phyloP scores from a whole-genome alignment of 1,140 invertebrate species.

The Copidosoma floridanum region DNA sequence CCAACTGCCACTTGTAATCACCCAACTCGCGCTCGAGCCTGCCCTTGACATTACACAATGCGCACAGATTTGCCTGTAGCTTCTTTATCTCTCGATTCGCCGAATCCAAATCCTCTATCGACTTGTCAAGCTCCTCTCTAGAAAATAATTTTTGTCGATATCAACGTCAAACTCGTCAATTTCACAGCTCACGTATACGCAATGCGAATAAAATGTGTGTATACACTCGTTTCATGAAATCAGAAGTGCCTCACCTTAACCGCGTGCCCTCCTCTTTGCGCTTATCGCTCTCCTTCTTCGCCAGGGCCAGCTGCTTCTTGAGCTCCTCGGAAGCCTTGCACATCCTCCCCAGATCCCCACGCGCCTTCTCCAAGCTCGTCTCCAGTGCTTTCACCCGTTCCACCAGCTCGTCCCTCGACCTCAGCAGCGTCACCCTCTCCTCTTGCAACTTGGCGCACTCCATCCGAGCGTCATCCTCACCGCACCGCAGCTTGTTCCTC shows the following conservation, averaged over 20 bases:
- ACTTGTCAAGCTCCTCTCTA: neutral
- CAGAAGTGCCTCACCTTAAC: no score
- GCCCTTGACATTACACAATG: no score
- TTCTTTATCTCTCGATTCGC: neutral
- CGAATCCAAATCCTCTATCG: neutral
- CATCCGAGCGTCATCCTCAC: neutral
- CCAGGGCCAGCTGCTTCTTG: no score
- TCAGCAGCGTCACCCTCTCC: neutral
- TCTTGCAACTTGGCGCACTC: neutral
- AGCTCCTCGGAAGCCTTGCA: no score
- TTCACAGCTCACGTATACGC: no score
- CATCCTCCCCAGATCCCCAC: neutral
- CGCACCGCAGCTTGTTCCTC: constrained; percentile 3
- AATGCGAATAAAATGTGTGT: no score
- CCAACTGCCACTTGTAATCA: constrained; percentile 12
- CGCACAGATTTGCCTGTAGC: neutral
- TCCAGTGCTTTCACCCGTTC: constrained; percentile 14
- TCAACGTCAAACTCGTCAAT: no score
- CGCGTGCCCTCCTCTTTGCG: neutral
- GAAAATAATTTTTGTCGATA: no score
- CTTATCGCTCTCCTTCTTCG: neutral
- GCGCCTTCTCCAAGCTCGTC: neutral
- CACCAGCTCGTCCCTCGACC: constrained; percentile 12
- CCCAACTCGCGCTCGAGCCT: constrained; percentile 16
- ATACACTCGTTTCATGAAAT: no score